Evolutionary conservation across 1,140 invertebrate genomes (phyloP), one percentile per base, ranked within the genome.

Genomic region (Scylla paramamosain): DNA sequence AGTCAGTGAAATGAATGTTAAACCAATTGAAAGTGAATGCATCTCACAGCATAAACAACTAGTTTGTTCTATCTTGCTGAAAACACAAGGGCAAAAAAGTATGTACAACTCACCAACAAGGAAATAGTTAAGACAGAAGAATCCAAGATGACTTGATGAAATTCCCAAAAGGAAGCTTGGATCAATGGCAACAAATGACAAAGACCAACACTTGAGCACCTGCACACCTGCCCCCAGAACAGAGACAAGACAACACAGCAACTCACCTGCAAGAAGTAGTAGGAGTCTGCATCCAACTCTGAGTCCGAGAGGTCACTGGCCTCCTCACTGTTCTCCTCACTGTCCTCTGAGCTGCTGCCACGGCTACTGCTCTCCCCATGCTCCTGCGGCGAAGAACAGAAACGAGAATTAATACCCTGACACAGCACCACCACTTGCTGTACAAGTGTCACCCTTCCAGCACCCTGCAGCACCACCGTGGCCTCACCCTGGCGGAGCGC

Each of bases 241-340:
- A 6, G n/a, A n/a, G 25, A 25, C 25, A 84, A 84, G 31, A 8
- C 20, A n/a, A 4, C 45, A 90, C n/a, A 39, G 10, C 4, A 28
- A n/a, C 52, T 12, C 94, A 96, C 96, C 96, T 96, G 96, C 6
- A 98, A 96, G 96, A 99, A 99, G 97, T 99, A 99, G 97, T 99
- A 99, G 97, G 98, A 99, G 95, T 99, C 99, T 95, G 98, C 97
- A 97, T 99, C 99, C 95, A 99, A 97, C 97, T 98, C 98, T 3
- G 98, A 98, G 96, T 99, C 98, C 92, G 98, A 98, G 93, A 98
- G 97, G 96, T 99, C 98, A 96, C 98, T 98, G 0, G 98, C 97
- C 96, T 98, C 98, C 96, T 98, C 98, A 94, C 96, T 96, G 87
- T 97, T 96, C 90, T 96, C 96, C 82, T 97, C 97, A 88, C 97